phyloP scores from a whole-genome alignment of 2,888 invertebrate species.

The Stomorhina lunata region DNA sequence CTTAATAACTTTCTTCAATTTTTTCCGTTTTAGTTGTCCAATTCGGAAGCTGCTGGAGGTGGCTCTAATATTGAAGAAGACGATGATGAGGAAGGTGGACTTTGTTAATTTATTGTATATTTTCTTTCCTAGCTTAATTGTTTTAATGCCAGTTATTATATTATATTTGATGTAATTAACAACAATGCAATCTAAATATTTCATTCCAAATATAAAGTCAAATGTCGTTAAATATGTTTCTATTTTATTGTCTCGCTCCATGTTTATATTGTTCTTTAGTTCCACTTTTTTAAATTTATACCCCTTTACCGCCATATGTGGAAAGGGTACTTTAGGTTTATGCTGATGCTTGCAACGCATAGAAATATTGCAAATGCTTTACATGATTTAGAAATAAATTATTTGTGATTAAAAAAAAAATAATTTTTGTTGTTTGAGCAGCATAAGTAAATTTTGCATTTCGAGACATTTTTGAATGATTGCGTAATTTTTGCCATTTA shows the following conservation, averaged over 20 bases:
- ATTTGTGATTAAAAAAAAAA: too few relatives aligned
- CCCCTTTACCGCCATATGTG: too few relatives aligned
- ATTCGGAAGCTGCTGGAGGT: slow-evolving; percentile 14
- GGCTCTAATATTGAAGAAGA: slow-evolving; percentile 19
- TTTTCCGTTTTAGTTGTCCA: slow-evolving; percentile 11
- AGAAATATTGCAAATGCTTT: too few relatives aligned
- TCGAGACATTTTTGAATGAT: too few relatives aligned
- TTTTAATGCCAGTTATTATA: slow-evolving; percentile 54
- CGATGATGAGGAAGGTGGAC: slow-evolving; percentile 58
- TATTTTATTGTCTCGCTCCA: neutral
- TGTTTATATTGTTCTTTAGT: too few relatives aligned
- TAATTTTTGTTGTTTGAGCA: too few relatives aligned
- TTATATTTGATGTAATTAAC: slow-evolving; percentile 50
- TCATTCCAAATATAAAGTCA: slow-evolving; percentile 62
- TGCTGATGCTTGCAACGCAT: too few relatives aligned
- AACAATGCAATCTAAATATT: slow-evolving; percentile 56
- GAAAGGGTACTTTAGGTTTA: too few relatives aligned
- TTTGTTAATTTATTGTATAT: slow-evolving; percentile 54
- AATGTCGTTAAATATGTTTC: slow-evolving; percentile 48
- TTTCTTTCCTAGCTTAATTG: slow-evolving; percentile 53
- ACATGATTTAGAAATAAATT: too few relatives aligned
- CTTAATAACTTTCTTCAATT: neutral
- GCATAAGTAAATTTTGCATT: too few relatives aligned
- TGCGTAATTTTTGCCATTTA: too few relatives aligned
- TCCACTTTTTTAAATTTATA: too few relatives aligned